Conservation (phyloP, 2,797 vertebrate genomes). For the Alosa sapidissima region DNA sequence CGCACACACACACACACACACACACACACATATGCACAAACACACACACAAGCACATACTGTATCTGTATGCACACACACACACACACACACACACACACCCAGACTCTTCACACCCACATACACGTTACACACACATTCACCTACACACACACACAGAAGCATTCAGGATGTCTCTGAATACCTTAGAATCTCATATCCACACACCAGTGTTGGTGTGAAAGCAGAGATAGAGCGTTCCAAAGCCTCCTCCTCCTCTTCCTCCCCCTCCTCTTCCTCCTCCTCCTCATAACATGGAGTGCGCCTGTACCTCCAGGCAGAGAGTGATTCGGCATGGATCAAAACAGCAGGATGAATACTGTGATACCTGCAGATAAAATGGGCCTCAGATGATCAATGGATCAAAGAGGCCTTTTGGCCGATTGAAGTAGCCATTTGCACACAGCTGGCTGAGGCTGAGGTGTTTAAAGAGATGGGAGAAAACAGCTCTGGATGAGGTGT, state of each 20-base stretch:
- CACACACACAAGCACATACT: background rate
- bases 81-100: background rate
- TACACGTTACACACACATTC: constrained; percentile 23
- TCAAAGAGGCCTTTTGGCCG: constrained; percentile 39
- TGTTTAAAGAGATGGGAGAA: background rate
- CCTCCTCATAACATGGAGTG: background rate
- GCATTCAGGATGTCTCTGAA: background rate
- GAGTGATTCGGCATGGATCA: background rate
- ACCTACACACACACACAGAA: background rate
- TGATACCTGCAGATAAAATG: constrained; percentile 47
- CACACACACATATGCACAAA: constrained; percentile 5
- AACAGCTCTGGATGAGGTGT: background rate
- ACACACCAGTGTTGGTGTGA: background rate
- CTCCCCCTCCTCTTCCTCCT: background rate
- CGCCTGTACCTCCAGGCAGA: background rate
- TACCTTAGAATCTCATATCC: background rate
- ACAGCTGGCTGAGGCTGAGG: constrained; percentile 34
- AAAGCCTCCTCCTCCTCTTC: background rate
- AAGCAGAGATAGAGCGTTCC: background rate
- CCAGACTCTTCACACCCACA: background rate
- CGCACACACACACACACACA: background rate
- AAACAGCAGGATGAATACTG: constrained; percentile 32
- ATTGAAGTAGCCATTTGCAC: constrained; percentile 43
- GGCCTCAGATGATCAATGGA: constrained; percentile 40
- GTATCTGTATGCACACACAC: background rate